These are phyloP conservation scores for Hyposoter dolosus DNA, from an alignment of 2,888 invertebrate species.

Conservation along the genomic window DNA sequence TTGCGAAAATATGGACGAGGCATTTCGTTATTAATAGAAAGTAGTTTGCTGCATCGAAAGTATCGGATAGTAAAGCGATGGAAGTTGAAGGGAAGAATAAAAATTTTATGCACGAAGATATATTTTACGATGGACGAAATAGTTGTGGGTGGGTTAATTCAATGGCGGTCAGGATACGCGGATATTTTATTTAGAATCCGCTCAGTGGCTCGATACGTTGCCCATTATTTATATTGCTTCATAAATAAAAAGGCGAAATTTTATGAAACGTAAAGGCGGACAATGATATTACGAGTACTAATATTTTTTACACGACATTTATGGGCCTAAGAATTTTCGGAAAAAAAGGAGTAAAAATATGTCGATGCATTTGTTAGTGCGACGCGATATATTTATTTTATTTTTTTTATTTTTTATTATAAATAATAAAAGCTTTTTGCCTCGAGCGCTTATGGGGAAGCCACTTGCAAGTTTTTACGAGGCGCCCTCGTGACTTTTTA, in stretches of 20 bases:
- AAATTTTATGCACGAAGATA: slow-evolving; percentile 16
- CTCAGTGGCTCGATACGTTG: neutral
- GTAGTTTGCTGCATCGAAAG: neutral
- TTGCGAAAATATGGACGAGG: neutral
- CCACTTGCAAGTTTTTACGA: neutral
- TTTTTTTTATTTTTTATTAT: neutral
- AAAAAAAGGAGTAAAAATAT: neutral
- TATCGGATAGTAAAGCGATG: slow-evolving; percentile 19
- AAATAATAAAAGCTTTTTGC: neutral
- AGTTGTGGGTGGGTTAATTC: slow-evolving; percentile 9
- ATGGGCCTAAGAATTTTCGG: neutral
- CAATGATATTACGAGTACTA: neutral
- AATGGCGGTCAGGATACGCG: neutral
- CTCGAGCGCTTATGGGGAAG: neutral
- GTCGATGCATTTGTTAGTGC: neutral
- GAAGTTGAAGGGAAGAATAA: slow-evolving; percentile 24
- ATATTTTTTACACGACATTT: neutral
- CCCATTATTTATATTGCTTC: neutral
- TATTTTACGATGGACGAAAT: slow-evolving; percentile 22
- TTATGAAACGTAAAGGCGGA: neutral
- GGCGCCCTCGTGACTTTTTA: neutral
- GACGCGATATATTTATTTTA: neutral
- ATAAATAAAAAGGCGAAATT: neutral
- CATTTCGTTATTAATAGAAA: neutral
- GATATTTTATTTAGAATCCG: slow-evolving; percentile 11